These are phyloP conservation scores for Orgyia antiqua DNA, from an alignment of 2,888 invertebrate species.

Conservation along the genomic window DNA sequence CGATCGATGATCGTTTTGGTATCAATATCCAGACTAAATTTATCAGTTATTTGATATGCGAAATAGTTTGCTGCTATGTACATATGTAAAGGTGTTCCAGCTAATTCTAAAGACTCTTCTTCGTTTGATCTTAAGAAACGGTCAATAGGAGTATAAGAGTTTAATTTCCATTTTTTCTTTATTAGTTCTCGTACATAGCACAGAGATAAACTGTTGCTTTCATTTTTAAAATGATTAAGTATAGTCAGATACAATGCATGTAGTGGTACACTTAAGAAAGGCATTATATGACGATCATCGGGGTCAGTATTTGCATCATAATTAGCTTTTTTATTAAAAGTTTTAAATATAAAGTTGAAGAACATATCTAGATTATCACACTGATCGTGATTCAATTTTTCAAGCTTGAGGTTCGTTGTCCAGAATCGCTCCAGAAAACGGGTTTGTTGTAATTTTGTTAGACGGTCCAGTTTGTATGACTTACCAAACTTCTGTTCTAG, in stretches of 20 bases:
- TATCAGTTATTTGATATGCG: constrained; percentile 26
- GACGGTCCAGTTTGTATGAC: constrained; percentile 23
- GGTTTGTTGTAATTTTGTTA: constrained; percentile 23
- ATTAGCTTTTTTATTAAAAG: constrained; percentile 7
- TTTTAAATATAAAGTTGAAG: constrained; percentile 21
- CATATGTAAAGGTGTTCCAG: constrained; percentile 37
- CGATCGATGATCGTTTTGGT: constrained; percentile 18
- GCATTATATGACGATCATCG: constrained; percentile 16
- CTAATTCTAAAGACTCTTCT: constrained; percentile 23
- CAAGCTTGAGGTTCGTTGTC: constrained; percentile 31
- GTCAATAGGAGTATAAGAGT: constrained; percentile 24
- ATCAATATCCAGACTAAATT: constrained; percentile 22
- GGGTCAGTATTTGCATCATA: constrained; percentile 12
- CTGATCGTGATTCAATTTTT: constrained; percentile 33
- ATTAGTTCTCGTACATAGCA: constrained; percentile 23
- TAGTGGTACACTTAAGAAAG: constrained; percentile 28
- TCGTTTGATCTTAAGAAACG: constrained; percentile 20
- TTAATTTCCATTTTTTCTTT: constrained; percentile 21
- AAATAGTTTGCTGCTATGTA: constrained; percentile 37
- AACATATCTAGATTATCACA: constrained; percentile 28
- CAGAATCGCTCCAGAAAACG: constrained; percentile 30
- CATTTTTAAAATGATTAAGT: constrained; percentile 27
- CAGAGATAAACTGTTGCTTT: constrained; percentile 26
- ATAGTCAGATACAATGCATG: constrained; percentile 29
- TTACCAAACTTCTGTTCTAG: constrained; percentile 24